Conservation (phyloP, 2,888 invertebrate species). For the Myopa tessellatipennis region DNA sequence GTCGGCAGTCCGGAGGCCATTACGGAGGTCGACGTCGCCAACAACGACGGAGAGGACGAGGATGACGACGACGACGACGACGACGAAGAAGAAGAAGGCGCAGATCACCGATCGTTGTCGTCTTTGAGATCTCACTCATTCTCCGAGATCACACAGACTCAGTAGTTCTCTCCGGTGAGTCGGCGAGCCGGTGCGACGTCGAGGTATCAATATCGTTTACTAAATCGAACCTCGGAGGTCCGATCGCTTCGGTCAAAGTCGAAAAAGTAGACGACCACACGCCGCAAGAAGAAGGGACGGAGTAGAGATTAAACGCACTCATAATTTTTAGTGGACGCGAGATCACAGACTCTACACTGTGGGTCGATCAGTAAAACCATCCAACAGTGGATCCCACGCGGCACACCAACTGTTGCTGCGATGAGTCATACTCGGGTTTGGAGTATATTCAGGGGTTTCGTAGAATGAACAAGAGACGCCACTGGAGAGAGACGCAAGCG, state of each 20-base stretch:
- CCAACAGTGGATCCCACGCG: constrained; percentile 34
- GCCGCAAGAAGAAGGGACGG: constrained; percentile 42
- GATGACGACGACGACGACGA: too few relatives aligned
- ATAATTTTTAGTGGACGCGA: not conserved
- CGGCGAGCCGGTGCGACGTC: constrained; percentile 31
- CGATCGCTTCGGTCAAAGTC: constrained; percentile 26
- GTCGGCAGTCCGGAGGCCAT: constrained; percentile 18
- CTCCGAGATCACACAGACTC: not conserved
- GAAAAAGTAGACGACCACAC: constrained; percentile 49
- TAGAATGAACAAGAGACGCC: constrained; percentile 5
- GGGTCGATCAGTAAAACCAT: not conserved
- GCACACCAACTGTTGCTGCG: constrained; percentile 29
- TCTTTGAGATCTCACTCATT: constrained; percentile 34
- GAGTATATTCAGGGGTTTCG: not conserved
- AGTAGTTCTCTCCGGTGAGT: not conserved
- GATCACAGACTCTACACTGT: not conserved
- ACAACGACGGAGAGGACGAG: not conserved
- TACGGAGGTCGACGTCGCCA: constrained; percentile 39
- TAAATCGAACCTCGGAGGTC: constrained; percentile 33
- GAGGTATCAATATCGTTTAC: constrained; percentile 38
- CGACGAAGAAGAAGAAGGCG: constrained; percentile 20
- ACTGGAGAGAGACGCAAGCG: constrained; percentile 1
- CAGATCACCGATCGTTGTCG: constrained; percentile 35
- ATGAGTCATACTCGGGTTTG: constrained; percentile 21
- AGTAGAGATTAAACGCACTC: not conserved